These are phyloP conservation scores for Cyrtodaria siliqua DNA, from an alignment of 2,888 invertebrate genomes.

Conservation along the genomic window DNA sequence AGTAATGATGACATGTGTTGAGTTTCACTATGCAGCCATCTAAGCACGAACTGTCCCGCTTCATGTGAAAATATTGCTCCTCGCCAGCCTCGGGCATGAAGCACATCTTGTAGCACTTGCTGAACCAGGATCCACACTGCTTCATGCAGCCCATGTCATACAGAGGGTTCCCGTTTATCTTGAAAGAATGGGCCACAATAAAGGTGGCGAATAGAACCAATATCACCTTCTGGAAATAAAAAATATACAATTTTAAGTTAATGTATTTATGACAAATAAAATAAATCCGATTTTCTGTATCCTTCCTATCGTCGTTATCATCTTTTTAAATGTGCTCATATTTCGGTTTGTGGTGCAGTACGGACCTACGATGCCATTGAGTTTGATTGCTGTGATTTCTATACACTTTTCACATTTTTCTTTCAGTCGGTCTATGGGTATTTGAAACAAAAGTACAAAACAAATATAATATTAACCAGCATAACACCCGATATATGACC, in stretches of 20 bases:
- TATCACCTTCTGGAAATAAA: slow-evolving; percentile 14
- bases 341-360: too few relatives aligned
- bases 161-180: slow-evolving; percentile 28
- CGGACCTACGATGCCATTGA: too few relatives aligned
- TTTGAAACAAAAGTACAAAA: too few relatives aligned
- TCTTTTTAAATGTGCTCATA: too few relatives aligned
- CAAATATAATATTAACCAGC: too few relatives aligned
- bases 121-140: slow-evolving; percentile 51
- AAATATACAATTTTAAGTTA: background rate
- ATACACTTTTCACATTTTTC: too few relatives aligned
- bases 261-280: too few relatives aligned
- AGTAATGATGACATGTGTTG: slow-evolving; percentile 53
- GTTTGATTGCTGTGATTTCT: too few relatives aligned
- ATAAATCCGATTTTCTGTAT: too few relatives aligned
- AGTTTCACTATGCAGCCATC: slow-evolving; percentile 52
- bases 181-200: slow-evolving; percentile 10
- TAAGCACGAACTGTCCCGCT: slow-evolving; percentile 47
- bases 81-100: slow-evolving; percentile 18
- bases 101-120: slow-evolving; percentile 50
- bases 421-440: too few relatives aligned
- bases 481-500: too few relatives aligned
- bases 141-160: slow-evolving; percentile 47
- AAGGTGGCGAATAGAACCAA: slow-evolving; percentile 6
- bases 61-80: slow-evolving; percentile 15
- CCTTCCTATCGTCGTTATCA: too few relatives aligned